Conservation (phyloP, 2,888 invertebrate genomes). For the Nomada lathburiana region DNA sequence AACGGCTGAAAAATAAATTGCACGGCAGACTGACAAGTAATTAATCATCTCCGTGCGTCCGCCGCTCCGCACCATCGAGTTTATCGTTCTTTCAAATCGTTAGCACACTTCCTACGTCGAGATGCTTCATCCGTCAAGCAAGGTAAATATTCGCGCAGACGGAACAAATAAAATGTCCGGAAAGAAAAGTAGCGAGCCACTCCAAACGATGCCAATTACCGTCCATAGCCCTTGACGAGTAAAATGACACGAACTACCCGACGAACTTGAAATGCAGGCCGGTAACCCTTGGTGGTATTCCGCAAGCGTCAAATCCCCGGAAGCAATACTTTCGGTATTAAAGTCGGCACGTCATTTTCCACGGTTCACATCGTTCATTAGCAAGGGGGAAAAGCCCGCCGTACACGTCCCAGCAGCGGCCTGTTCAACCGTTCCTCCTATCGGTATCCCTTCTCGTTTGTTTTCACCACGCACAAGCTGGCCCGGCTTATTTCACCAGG, state of each 20-base stretch:
- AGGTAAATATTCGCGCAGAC: constrained; percentile 17
- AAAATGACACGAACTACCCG: not conserved
- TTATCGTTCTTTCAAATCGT: constrained; percentile 32
- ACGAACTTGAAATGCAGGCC: not conserved
- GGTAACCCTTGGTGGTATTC: not conserved
- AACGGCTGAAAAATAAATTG: constrained; percentile 19
- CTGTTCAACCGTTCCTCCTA: constrained; percentile 40
- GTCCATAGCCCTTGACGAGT: not conserved
- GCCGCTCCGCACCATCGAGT: constrained; percentile 6
- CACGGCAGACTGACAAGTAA: constrained; percentile 24
- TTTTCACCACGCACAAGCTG: constrained; percentile 47
- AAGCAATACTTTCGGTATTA: constrained; percentile 28
- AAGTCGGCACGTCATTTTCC: constrained; percentile 35
- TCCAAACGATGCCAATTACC: not conserved
- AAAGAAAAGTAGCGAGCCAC: not conserved
- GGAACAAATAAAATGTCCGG: not conserved
- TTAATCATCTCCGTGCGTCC: constrained; percentile 39
- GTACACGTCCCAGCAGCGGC: not conserved
- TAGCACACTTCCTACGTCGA: constrained; percentile 15
- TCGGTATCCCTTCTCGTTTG: constrained; percentile 60
- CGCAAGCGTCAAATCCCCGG: not conserved
- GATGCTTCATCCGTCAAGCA: not conserved
- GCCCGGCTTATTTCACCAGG: constrained; percentile 63
- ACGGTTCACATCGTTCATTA: constrained; percentile 42
- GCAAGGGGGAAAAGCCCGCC: constrained; percentile 20